phyloP scores from a whole-genome alignment of 2,888 invertebrate genomes.

The Brachyopa scutellaris region DNA sequence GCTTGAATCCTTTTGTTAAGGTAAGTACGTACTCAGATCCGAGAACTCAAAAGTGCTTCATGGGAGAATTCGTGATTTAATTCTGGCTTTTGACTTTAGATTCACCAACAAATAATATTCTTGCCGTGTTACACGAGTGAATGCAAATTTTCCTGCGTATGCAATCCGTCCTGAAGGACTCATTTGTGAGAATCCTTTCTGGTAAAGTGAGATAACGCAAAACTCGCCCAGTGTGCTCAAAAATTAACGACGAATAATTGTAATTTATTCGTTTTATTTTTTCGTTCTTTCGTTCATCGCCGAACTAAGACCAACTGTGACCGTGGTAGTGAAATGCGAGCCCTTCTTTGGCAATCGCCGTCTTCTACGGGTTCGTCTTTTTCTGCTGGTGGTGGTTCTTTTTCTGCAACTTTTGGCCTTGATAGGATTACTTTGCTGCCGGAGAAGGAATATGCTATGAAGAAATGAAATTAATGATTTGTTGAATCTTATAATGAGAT shows the following conservation, averaged over 20 bases:
- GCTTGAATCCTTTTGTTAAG: constrained; percentile 41
- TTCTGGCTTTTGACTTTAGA: constrained; percentile 19
- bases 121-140: too few relatives aligned
- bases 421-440: constrained; percentile 67
- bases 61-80: constrained; percentile 41
- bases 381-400: not conserved
- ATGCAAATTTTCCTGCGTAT: constrained; percentile 41
- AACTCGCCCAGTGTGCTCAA: constrained; percentile 61
- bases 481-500: constrained; percentile 69
- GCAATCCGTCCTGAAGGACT: constrained; percentile 43
- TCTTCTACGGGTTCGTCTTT: constrained; percentile 1
- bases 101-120: too few relatives aligned
- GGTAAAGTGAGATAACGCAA: constrained; percentile 55
- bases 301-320: constrained; percentile 47
- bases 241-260: constrained; percentile 70
- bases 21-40: constrained; percentile 31
- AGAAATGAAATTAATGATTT: constrained; percentile 72
- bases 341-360: constrained; percentile 24
- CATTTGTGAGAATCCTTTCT: constrained; percentile 37
- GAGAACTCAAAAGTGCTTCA: constrained; percentile 25
- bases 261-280: constrained; percentile 66
- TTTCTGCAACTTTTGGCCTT: constrained; percentile 54
- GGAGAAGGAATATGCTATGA: constrained; percentile 53
- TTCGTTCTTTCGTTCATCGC: constrained; percentile 2
- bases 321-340: constrained; percentile 64